phyloP scores from a whole-genome alignment of 1,140 invertebrate species.

The Triops longicaudatus region DNA sequence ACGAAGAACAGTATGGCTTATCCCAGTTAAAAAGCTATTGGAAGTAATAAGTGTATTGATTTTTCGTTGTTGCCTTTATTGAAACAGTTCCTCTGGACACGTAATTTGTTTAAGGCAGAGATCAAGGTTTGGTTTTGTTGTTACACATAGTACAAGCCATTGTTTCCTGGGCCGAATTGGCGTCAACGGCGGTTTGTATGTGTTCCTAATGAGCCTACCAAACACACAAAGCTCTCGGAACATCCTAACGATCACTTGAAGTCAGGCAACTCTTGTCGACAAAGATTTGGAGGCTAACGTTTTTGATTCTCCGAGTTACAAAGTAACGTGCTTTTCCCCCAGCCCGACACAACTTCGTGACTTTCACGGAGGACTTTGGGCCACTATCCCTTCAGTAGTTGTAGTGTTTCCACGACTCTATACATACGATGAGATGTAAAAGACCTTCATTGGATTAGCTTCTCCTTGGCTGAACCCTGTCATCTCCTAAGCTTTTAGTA shows the following conservation, averaged over 20 bases:
- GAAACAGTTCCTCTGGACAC: neutral
- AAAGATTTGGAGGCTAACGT: neutral
- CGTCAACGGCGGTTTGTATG: neutral
- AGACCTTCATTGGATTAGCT: neutral
- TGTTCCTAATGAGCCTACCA: constrained; percentile 7
- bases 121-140: neutral
- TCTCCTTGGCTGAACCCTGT: neutral
- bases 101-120: neutral
- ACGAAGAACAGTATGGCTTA: neutral
- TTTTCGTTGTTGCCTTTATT: neutral
- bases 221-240: constrained; percentile 3
- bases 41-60: neutral
- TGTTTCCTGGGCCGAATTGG: neutral
- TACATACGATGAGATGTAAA: neutral
- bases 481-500: constrained; percentile 5
- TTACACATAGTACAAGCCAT: neutral
- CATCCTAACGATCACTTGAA: constrained; percentile 7
- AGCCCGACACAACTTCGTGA: neutral
- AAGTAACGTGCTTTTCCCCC: neutral
- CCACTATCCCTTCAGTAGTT: neutral
- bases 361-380: neutral
- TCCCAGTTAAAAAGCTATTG: neutral
- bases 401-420: neutral
- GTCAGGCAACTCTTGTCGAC: neutral
- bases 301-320: neutral